A percentile compares a stretch with the other conserved stretches of the same genome.
phyloP scores from a whole-genome alignment of 2,113 vertebrate genomes.

The Sylvicapra grimmia region DNA sequence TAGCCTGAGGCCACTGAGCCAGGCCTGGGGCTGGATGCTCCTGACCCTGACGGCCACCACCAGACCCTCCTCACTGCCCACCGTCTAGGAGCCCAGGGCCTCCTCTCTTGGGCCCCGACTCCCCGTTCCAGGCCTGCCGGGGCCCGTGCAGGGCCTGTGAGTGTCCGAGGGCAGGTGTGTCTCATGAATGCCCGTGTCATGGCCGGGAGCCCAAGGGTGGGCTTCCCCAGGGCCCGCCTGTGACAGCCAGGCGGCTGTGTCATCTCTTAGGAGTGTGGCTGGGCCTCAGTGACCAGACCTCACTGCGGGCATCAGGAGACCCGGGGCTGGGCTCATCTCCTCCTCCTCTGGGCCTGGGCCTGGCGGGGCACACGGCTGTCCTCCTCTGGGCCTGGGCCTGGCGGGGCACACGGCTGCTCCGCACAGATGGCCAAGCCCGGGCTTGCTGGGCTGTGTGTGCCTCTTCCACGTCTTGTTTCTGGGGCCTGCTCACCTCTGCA shows the following conservation, averaged over 20 bases:
- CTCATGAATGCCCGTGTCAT: fast-evolving
- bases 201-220: not conserved
- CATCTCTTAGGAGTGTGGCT: not conserved
- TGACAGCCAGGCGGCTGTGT: fast-evolving
- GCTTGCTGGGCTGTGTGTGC: too few relatives aligned
- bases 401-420: fast-evolving
- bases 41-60: fast-evolving
- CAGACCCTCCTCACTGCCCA: not conserved
- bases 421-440: too few relatives aligned
- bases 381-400: not conserved
- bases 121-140: fast-evolving
- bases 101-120: not conserved
- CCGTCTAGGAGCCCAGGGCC: fast-evolving
- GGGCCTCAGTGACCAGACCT: fast-evolving
- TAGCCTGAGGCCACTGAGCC: too few relatives aligned
- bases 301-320: not conserved
- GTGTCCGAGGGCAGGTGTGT: fast-evolving
- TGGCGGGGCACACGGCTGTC: not conserved
- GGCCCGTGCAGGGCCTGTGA: fast-evolving
- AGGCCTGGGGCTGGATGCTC: fast-evolving
- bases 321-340: too few relatives aligned
- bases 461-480: fast-evolving
- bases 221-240: not conserved
- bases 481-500: not conserved
- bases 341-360: not conserved